Base-by-base conservation (phyloP, 1,140 invertebrate species). In the Drosophila tropicalis region DNA sequence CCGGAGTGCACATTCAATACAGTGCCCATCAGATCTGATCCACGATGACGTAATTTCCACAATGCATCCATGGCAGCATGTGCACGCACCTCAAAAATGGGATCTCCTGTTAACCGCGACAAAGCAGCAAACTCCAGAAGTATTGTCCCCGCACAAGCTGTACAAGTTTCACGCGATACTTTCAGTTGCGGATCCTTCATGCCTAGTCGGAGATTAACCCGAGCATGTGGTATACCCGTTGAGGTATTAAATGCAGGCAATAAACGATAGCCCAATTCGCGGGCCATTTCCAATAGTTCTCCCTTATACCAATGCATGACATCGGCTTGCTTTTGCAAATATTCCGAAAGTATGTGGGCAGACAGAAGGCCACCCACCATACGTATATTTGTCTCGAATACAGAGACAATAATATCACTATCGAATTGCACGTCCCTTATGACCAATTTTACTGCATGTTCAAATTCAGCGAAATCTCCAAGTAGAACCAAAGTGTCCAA, bases 341-440 rank as follows among this genome's bases (percentile, higher is more conserved):
- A 95, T 82, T 95, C 94, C 7, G 97, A 95, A 57, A 99, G 93
- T 70, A 99, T 96, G 92, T 99, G 98, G n/a, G 96, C 97, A 51
- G 97, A 98, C 3, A 99, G 91, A 40, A 99, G 93, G 44, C 98
- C 98, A 3, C 98, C 98, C 29, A 99, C 93, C 93, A 99, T 96
- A 70, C 98, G 94, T 84, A 99, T 99, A 92, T 99, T 99, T 10
- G 98, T 99, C 93, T 99, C 98, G 93, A 99, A 99, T 6, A 99
- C 97, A 1, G 98, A 99, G 13, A 99, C 98, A 70, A 98, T 95
- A 66, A 99, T 95, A 93, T 99, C 98, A 76, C 95, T 96, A 92
- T 99, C 97, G 93, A 99, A 99, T 68, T 93, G 95, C 12, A 99
- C 96, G 93, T 98, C 95, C 73, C 93, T 94, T 63, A 98, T 95